A percentile compares a stretch with the other conserved stretches of the same genome.
Conservation (phyloP, 2,888 invertebrate species). For the Drosophila borealis region DNA sequence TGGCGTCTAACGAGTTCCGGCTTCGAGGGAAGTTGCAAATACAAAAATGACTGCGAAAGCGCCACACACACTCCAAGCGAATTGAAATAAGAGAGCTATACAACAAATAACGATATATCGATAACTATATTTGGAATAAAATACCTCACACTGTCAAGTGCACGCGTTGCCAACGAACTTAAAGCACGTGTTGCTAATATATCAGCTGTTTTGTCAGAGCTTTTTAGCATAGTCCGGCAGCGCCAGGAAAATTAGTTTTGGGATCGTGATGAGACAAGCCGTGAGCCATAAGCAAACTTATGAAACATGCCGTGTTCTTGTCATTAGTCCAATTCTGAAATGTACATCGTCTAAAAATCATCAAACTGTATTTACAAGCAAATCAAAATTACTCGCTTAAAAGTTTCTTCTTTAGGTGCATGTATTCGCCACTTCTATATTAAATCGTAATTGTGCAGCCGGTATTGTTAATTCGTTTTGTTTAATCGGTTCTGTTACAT, state of each 20-base stretch:
- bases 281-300: neutral
- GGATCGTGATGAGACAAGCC: constrained; percentile 29
- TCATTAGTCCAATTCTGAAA: neutral
- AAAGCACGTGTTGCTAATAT: constrained; percentile 41
- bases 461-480: no score
- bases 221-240: constrained; percentile 35
- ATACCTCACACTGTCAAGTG: neutral
- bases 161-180: constrained; percentile 28
- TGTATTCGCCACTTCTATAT: no score
- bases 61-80: constrained; percentile 49
- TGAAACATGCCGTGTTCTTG: neutral
- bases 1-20: constrained; percentile 19
- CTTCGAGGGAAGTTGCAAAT: constrained; percentile 12
- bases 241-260: neutral
- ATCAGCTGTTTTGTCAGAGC: constrained; percentile 31
- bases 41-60: constrained; percentile 33
- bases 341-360: no score
- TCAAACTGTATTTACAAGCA: no score
- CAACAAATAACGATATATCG: constrained; percentile 41
- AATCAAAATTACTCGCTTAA: no score
- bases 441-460: no score
- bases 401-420: no score
- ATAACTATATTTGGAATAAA: constrained; percentile 19
- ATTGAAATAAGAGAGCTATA: constrained; percentile 34
- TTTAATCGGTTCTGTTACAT: neutral